Base-by-base conservation (phyloP, 2,888 invertebrate species). In the Apotomis betuletana region DNA sequence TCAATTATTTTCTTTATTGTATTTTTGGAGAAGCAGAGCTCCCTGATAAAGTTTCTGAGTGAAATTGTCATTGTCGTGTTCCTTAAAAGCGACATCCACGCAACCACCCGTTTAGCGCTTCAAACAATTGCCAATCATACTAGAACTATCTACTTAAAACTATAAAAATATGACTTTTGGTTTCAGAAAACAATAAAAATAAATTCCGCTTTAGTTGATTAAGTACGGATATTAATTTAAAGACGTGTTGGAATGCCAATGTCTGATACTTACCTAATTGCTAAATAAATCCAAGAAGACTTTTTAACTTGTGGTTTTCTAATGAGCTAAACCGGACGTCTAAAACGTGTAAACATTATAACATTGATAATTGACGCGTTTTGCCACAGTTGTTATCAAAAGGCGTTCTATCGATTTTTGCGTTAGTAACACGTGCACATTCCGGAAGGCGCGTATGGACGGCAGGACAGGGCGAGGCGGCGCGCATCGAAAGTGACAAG, bases 401-500 rank as follows among this genome's bases (percentile, higher is more conserved):
- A 58, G 51, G 41, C n/a, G 38, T 41, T 41, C n/a, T 51, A 49
- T 13, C 38, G 36, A 67, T 57, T 65, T 67, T 58, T 46, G 57
- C 65, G 8, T 10, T 10, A 67, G 36, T 36, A 13, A 38, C 10
- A 10, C 46, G 12, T 65, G 27, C 46, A 46, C 36, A 57, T 65
- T 61, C 67, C 73, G 74, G 71, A 74, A 74, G 68, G 74, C 68
- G 54, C 41, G 44, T 49, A 59, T 54, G 60, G 58, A 64, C 75
- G 76, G 73, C 82, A 82, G 83, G 82, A 83, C 82, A 77, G 81
- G 81, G 81, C 80, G 80, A 78, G 79, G 82, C 81, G 71, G 75
- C 73, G 77, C 75, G 83, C 84, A 88, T 90, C 86, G 91, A 92
- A 92, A 91, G 90, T 89, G 89, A 91, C 90, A 89, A 86, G 82